phyloP scores from a whole-genome alignment of 2,797 vertebrate genomes.

The Ispidina picta region DNA sequence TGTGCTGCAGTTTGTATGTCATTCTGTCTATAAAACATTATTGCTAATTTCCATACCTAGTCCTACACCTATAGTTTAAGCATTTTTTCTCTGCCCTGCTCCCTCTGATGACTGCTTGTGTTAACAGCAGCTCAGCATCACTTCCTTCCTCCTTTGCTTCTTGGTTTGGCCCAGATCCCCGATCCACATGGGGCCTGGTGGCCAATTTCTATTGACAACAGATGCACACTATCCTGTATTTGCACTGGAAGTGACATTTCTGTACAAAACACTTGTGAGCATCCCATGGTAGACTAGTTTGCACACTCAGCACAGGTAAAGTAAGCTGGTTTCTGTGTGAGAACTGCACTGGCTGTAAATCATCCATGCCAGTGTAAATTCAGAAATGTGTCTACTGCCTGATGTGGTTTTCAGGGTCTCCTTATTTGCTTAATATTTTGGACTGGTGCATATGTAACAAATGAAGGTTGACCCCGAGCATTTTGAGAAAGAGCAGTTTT shows the following conservation, averaged over 20 bases:
- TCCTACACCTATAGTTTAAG: not conserved
- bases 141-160: not conserved
- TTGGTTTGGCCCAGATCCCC: not conserved
- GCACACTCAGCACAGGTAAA: not conserved
- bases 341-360: not conserved
- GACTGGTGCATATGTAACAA: not conserved
- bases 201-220: not conserved
- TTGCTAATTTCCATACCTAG: not conserved
- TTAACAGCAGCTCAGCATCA: not conserved
- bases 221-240: rapidly evolving
- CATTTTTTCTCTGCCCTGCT: not conserved
- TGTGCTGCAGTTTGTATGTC: rapidly evolving
- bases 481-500: not conserved
- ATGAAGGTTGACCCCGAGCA: not conserved
- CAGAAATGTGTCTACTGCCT: not conserved
- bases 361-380: not conserved
- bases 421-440: not conserved
- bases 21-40: not conserved
- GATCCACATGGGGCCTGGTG: not conserved
- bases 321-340: not conserved
- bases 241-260: not conserved
- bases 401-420: not conserved
- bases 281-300: not conserved
- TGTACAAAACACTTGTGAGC: not conserved
- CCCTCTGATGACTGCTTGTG: not conserved